Percentiles rank a stretch among this genome's conserved stretches.
Evolutionary conservation across 2,113 vertebrate genomes (phyloP).

Genomic region (Callorhinus ursinus): DNA sequence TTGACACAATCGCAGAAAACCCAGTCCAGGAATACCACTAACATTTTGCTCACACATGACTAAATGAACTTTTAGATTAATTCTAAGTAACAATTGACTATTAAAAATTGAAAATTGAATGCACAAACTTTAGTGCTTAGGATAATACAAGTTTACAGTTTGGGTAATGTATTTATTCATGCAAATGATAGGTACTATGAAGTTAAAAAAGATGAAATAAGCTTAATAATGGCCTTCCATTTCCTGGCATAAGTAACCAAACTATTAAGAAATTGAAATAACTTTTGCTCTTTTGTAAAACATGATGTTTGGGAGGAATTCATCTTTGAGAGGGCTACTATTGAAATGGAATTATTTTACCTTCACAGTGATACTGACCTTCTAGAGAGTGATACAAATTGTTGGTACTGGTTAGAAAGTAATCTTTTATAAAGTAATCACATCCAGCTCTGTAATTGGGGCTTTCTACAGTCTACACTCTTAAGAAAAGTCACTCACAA

Average conservation of each 20-base stretch:
- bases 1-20: constrained; percentile 18
- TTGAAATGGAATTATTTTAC: constrained; percentile 44
- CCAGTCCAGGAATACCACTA: not conserved
- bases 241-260: not conserved
- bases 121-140: not conserved
- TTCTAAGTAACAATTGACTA: constrained; percentile 36
- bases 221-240: constrained; percentile 22
- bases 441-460: not conserved
- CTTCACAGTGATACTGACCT: constrained; percentile 16
- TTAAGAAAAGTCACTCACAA: not conserved
- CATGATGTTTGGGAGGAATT: not conserved
- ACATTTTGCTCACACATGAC: not conserved
- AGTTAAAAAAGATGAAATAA: constrained; percentile 48
- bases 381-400: constrained; percentile 28
- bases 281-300: constrained; percentile 35
- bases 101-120: constrained; percentile 13
- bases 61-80: constrained; percentile 45
- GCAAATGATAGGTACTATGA: constrained; percentile 21
- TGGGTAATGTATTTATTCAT: constrained; percentile 22
- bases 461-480: not conserved
- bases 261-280: constrained; percentile 48
- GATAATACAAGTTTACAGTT: constrained; percentile 8
- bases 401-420: not conserved
- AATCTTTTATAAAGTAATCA: constrained; percentile 18
- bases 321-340: constrained; percentile 50